Evolutionary conservation across 2,797 vertebrate species (phyloP).

Genomic region (Dromococcyx pavoninus): DNA sequence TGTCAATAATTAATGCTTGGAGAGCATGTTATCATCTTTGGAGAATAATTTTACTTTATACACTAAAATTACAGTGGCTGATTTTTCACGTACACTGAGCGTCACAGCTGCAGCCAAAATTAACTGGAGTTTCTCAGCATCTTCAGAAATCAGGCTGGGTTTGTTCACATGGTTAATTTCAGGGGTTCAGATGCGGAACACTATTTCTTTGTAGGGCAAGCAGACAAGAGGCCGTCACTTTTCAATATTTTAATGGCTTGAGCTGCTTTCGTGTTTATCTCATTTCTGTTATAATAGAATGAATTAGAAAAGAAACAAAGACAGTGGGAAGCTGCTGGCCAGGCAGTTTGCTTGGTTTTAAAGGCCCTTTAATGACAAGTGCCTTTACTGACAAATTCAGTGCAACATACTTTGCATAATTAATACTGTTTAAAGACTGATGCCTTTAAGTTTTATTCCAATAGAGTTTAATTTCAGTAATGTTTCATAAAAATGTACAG

Average conservation of each 20-base stretch:
- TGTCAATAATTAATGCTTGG: neutral
- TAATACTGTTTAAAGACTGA: neutral
- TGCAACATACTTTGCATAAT: neutral
- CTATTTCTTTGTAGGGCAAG: neutral
- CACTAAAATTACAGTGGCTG: neutral
- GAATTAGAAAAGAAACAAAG: neutral
- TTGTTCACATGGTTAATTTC: neutral
- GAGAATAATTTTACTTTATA: neutral
- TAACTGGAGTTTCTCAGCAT: neutral
- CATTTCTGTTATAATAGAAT: neutral
- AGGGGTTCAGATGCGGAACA: neutral
- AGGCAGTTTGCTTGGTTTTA: neutral
- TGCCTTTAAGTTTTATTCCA: neutral
- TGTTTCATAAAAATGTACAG: neutral
- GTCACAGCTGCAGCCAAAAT: neutral
- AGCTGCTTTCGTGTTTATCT: neutral
- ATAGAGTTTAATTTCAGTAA: neutral
- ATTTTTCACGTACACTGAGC: neutral
- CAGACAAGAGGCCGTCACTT: neutral
- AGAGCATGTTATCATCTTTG: neutral
- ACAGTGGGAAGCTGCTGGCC: neutral
- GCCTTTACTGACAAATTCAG: neutral
- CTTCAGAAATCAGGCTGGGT: neutral
- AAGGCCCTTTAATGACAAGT: too few relatives aligned
- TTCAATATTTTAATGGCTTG: neutral